Conservation (phyloP, 2,888 invertebrate species). For the Temnothorax rugatulus region DNA sequence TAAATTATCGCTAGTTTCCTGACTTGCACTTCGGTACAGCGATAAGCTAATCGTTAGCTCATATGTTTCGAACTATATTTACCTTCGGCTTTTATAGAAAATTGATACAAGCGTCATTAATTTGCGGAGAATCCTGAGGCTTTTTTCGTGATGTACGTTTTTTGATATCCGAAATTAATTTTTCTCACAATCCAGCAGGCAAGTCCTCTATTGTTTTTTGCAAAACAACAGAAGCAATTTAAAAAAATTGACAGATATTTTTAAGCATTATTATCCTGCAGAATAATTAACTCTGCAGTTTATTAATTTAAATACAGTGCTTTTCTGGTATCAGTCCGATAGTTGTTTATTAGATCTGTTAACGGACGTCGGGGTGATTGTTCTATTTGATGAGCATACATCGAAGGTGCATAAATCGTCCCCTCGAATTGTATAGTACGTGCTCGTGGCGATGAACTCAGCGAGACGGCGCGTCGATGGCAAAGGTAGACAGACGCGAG, state of each 20-base stretch:
- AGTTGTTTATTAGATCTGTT: conserved; percentile 19
- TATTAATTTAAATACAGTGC: not conserved
- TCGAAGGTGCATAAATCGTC: conserved; percentile 53
- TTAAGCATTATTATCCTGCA: not conserved
- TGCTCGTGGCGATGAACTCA: conserved; percentile 58
- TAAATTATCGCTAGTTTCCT: not conserved
- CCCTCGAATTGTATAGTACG: conserved; percentile 45
- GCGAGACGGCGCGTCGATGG: conserved; percentile 56
- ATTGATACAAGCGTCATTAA: not conserved
- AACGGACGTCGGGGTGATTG: conserved; percentile 31
- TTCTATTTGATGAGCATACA: conserved; percentile 41
- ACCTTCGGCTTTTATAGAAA: not conserved
- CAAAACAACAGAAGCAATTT: not conserved
- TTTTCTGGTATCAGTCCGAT: not conserved
- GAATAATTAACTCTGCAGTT: not conserved
- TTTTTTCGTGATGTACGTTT: not conserved
- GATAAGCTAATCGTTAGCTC: not conserved
- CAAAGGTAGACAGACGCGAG: conserved; percentile 52
- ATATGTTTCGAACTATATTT: not conserved
- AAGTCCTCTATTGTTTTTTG: not conserved
- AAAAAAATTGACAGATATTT: not conserved
- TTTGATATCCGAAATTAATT: not conserved
- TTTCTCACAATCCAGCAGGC: not conserved
- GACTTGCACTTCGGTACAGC: not conserved
- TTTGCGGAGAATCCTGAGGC: not conserved